Conservation (phyloP, 2,113 vertebrate genomes). For the Trichomycterus rosablanca region DNA sequence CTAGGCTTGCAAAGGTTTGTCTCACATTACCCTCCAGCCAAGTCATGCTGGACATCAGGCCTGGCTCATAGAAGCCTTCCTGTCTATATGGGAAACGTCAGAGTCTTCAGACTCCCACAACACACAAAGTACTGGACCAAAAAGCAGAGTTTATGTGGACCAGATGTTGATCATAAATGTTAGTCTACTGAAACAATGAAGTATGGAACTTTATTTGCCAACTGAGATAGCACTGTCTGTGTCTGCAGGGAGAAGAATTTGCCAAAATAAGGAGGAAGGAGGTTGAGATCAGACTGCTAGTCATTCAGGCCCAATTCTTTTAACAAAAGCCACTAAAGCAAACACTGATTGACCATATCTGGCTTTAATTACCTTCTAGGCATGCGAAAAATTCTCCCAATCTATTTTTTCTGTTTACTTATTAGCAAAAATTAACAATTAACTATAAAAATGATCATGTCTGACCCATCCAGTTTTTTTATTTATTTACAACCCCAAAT, state of each 20-base stretch:
- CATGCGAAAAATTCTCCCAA: too few relatives aligned
- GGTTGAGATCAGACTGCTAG: too few relatives aligned
- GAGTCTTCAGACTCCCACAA: constrained; percentile 10
- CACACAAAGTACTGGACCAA: neutral
- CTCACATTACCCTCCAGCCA: neutral
- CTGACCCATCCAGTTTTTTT: too few relatives aligned
- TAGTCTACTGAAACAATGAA: constrained; percentile 9
- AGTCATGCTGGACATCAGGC: constrained; percentile 4
- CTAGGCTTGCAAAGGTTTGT: neutral
- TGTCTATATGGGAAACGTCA: neutral
- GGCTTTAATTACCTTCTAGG: too few relatives aligned
- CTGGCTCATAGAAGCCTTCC: neutral
- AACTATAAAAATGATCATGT: too few relatives aligned
- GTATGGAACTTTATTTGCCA: neutral
- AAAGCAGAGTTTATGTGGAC: neutral
- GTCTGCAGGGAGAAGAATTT: constrained; percentile 1
- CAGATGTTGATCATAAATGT: constrained; percentile 28
- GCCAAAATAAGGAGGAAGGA: neutral
- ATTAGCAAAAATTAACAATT: too few relatives aligned
- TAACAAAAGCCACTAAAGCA: neutral
- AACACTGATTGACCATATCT: too few relatives aligned
- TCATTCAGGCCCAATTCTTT: neutral
- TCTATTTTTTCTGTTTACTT: neutral
- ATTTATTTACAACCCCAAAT: too few relatives aligned
- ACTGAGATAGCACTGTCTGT: constrained; percentile 3